Conservation (phyloP, 2,113 vertebrate genomes). For the Scartelaos histophorus region DNA sequence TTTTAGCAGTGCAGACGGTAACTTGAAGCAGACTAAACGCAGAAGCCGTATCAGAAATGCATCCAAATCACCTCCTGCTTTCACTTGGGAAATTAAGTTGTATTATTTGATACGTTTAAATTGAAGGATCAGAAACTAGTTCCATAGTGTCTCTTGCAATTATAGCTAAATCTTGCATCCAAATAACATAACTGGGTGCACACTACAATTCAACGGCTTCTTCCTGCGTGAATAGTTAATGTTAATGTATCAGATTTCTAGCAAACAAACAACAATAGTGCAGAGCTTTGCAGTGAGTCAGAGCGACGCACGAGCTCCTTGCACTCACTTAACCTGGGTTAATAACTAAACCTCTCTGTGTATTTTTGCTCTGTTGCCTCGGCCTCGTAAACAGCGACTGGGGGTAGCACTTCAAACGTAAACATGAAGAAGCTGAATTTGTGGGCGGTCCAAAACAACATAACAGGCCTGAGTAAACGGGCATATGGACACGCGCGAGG, state of each 20-base stretch:
- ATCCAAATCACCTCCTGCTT: not conserved
- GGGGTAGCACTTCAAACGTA: conserved; percentile 25
- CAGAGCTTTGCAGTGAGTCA: not conserved
- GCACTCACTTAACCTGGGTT: not conserved
- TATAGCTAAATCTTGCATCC: not conserved
- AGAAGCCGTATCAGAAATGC: not conserved
- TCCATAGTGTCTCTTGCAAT: not conserved
- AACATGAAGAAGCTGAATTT: conserved; percentile 11
- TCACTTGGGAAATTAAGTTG: not conserved
- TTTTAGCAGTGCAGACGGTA: not conserved
- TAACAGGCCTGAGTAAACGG: conserved; percentile 46
- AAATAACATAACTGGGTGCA: not conserved
- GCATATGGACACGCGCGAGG: conserved; percentile 13
- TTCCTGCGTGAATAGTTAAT: not conserved
- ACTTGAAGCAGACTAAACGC: not conserved
- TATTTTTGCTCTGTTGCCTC: conserved; percentile 21
- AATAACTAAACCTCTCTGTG: conserved; percentile 2
- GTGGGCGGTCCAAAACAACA: conserved; percentile 30
- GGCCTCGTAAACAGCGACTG: conserved; percentile 13
- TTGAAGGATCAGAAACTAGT: no score
- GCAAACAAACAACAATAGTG: not conserved
- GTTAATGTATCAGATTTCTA: not conserved
- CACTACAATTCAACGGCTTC: not conserved
- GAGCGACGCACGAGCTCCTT: not conserved
- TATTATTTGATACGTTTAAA: no score